These are phyloP conservation scores for Cardinalis cardinalis DNA, from an alignment of 2,113 vertebrate species.

Conservation along the genomic window DNA sequence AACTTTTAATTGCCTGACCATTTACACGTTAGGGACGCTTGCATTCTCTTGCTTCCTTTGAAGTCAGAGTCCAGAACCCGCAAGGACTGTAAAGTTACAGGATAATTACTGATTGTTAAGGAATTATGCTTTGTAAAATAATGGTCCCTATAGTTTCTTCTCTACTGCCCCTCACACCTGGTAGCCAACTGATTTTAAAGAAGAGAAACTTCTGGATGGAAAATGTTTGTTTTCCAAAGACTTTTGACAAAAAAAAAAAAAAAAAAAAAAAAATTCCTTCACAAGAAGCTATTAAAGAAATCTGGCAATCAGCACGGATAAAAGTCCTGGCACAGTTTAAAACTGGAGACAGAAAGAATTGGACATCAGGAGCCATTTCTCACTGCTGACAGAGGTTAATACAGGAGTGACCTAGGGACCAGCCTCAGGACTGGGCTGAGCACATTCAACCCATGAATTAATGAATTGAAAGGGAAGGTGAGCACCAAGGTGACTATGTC, in stretches of 20 bases:
- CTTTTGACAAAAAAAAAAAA: not conserved
- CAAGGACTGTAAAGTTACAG: not conserved
- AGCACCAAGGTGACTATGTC: not conserved
- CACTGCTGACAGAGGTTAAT: conserved; percentile 31
- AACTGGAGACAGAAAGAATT: not conserved
- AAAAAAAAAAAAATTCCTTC: not conserved
- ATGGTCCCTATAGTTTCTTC: not conserved
- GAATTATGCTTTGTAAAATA: not conserved
- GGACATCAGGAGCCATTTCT: not conserved
- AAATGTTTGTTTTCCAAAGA: not conserved
- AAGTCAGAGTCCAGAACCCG: not conserved
- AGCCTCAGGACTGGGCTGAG: not conserved
- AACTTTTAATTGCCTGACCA: conserved; percentile 28
- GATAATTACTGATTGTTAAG: not conserved
- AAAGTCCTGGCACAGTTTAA: not conserved
- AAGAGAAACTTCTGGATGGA: not conserved
- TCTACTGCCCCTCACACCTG: not conserved
- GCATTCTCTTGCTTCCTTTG: not conserved
- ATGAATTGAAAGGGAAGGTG: not conserved
- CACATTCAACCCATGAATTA: not conserved
- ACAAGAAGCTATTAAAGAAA: not conserved
- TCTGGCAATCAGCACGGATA: not conserved
- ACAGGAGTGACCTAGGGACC: not conserved
- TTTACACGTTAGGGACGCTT: not conserved
- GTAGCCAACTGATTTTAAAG: not conserved